Conservation (phyloP, 2,888 invertebrate genomes). For the Spilarctia lutea region DNA sequence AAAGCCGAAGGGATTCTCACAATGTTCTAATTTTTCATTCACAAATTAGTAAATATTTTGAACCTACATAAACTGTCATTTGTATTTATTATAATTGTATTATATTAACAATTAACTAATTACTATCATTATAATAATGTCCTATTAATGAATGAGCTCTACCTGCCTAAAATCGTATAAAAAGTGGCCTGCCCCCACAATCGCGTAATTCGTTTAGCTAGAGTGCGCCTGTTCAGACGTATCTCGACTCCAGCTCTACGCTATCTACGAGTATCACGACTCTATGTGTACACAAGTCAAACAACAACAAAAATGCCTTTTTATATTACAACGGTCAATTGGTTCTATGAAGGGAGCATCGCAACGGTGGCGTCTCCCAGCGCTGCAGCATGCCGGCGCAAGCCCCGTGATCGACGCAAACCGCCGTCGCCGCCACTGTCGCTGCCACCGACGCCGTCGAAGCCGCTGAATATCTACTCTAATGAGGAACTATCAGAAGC, state of each 20-base stretch:
- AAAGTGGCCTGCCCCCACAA: constrained; percentile 83
- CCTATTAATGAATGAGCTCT: constrained; percentile 84
- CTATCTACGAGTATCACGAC: constrained; percentile 80
- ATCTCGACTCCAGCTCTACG: constrained; percentile 74
- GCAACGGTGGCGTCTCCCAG: constrained; percentile 77
- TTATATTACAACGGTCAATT: constrained; percentile 81
- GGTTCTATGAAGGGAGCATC: constrained; percentile 84
- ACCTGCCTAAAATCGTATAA: constrained; percentile 81
- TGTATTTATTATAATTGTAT: constrained; percentile 52
- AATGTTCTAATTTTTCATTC: constrained; percentile 6
- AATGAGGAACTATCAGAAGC: constrained; percentile 86
- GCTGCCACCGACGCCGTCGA: constrained; percentile 80
- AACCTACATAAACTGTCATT: background rate
- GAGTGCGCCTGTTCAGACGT: constrained; percentile 85
- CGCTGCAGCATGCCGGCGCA: constrained; percentile 77
- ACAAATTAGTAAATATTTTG: background rate
- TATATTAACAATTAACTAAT: constrained; percentile 24
- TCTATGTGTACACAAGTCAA: constrained; percentile 84
- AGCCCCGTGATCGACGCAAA: constrained; percentile 75
- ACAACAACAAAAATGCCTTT: constrained; percentile 81
- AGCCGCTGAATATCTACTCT: constrained; percentile 81
- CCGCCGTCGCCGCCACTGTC: constrained; percentile 80
- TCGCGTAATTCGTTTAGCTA: constrained; percentile 83
- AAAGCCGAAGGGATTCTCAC: constrained; percentile 62
- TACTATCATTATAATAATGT: constrained; percentile 80